Evolutionary conservation across 1,140 invertebrate genomes (phyloP), one percentile per base, ranked within the genome.

Genomic region (Grapholita molesta): DNA sequence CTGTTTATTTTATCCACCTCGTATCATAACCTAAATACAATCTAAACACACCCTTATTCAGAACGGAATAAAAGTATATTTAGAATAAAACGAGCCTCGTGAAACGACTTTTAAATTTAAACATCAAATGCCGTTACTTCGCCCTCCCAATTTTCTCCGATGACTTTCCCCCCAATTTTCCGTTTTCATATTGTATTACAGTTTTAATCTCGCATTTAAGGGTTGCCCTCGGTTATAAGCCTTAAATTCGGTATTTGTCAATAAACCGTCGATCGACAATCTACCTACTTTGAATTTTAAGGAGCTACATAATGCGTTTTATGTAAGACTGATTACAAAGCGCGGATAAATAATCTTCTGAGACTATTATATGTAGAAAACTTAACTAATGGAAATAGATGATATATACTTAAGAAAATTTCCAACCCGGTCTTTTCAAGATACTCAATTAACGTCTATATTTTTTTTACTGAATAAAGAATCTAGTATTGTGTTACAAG

Each of bases 151-250:
- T 32, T 61, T 61, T 28, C 25, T 30, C 6, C 23, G 12, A n/a
- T 0, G 25, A 61, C 6, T 18, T 61, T 61, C n/a, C 28, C 55
- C 55, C 55, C 55, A 32, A 61, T 32, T 61, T 32, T 61, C 55
- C 25, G 24, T 61, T 61, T 61, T 30, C 55, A 25, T 61, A 61
- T 61, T 61, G 25, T 61, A 61, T 28, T 61, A 61, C 55, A 61
- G 55, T 61, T 32, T 61, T 61, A 61, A 61, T 61, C 55, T 32
- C 15, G n/a, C 9, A 32, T 12, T 61, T 61, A 15, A 61, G 25
- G 55, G 24, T 25, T 28, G 6, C 55, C 55, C 23, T 57, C 12
- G 23, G 11, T 15, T 28, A 18, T 15, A 30, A 3, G 55, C 24
- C 24, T 57, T 5, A 25, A 57, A 57, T 57, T 28, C 25, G 53